Base-by-base conservation (phyloP, 2,888 invertebrate genomes). In the Dendrolimus pini region DNA sequence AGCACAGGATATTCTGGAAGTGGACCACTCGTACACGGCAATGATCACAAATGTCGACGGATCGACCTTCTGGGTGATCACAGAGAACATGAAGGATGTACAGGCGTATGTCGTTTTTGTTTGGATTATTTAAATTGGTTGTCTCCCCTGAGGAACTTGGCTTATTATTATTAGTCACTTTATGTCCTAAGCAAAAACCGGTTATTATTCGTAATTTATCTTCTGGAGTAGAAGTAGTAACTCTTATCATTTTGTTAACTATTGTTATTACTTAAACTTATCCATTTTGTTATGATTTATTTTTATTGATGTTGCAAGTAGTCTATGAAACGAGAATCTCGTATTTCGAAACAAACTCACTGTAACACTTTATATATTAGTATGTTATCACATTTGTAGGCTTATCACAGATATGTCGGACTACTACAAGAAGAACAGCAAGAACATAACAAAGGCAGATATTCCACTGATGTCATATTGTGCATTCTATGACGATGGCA, bases 11-110 rank as follows among this genome's bases (percentile, higher is more conserved):
- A 56, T 86, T 0, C 67, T 89, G 1, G 75, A 83, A 55, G 61
- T 68, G 0, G 88, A 88, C 56, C 69, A 70, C 0, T 61, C 63
- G 7, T 86, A 88, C 62, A 55, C 66, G 0, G 88, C 79, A 0
- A 73, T 72, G 2, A 81, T 90, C 52, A 80, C 83, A 70, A 71
- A 77, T 55, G 65, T 80, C 0, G 83, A 87, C 12, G 84, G 80
- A 0, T 59, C 69, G 0, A 76, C 72, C 18, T 74, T 89, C 60
- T 87, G 82, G 82, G 65, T 85, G 55, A 81, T 85, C 56, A 82
- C 79, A 2, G 85, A 81, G 0, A 67, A 77, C 8, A 53, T 71
- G 1, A 62, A 69, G 0, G 76, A 75, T 2, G 74, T 79, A 12
- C 64, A 61, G 59, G 63, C 62, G 86, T 85, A 59, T 65, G 71